Conservation (phyloP, 2,113 vertebrate species). For the Lepus timidus region DNA sequence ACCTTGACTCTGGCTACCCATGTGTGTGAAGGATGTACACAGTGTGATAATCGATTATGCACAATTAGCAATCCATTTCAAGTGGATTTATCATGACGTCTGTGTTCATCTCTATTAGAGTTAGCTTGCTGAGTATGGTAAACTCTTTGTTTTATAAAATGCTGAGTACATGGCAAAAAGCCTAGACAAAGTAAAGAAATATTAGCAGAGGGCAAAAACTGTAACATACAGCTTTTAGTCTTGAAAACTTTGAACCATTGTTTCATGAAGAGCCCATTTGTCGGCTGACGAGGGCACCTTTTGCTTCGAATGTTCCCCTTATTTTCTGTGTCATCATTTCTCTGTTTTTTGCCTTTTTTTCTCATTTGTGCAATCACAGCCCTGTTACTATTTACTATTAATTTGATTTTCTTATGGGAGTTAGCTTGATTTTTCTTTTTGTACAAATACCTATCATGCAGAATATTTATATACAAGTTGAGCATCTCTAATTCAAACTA, state of each 20-base stretch:
- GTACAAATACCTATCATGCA: neutral
- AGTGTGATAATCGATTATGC: constrained; percentile 11
- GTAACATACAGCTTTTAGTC: neutral
- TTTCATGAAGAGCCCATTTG: neutral
- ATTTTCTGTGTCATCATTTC: neutral
- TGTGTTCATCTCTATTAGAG: constrained; percentile 49
- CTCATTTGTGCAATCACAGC: neutral
- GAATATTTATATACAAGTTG: neutral
- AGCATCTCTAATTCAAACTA: neutral
- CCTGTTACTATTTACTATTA: neutral
- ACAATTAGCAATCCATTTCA: constrained; percentile 56
- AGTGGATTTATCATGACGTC: neutral
- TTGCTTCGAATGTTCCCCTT: neutral
- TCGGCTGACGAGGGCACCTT: neutral
- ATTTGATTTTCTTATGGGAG: neutral
- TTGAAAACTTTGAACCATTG: neutral
- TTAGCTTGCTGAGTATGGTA: neutral
- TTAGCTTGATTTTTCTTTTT: neutral
- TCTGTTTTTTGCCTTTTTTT: neutral
- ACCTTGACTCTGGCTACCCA: neutral
- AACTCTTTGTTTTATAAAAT: constrained; percentile 27
- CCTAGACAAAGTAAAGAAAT: neutral
- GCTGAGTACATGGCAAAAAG: neutral
- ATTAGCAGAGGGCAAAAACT: neutral
- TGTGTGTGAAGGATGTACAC: neutral